phyloP scores from a whole-genome alignment of 2,797 vertebrate species.

The Pseudocheirus occidentalis region DNA sequence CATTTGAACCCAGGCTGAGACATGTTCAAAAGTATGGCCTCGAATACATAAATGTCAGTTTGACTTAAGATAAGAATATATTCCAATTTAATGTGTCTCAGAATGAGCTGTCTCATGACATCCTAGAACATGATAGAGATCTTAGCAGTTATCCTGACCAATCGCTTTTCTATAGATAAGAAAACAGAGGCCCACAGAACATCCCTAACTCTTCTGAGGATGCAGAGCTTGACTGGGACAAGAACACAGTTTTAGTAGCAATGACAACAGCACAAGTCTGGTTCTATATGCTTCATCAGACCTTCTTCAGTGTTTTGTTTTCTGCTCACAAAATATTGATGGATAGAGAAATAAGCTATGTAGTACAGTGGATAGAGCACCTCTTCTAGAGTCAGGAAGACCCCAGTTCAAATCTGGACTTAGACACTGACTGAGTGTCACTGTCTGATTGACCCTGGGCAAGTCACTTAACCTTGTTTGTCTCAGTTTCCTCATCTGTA shows the following conservation, averaged over 20 bases:
- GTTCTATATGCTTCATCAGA: too few relatives aligned
- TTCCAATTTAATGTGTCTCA: not conserved
- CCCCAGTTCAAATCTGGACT: too few relatives aligned
- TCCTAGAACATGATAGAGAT: not conserved
- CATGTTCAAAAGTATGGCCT: not conserved
- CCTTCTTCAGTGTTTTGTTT: too few relatives aligned
- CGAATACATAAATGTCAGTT: not conserved
- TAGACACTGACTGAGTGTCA: too few relatives aligned
- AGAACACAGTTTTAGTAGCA: not conserved
- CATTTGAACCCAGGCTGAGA: conserved; percentile 49
- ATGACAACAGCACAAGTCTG: not conserved
- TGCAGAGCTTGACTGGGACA: not conserved
- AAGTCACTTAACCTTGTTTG: too few relatives aligned
- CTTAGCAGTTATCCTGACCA: not conserved
- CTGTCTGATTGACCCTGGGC: too few relatives aligned
- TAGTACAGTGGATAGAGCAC: too few relatives aligned
- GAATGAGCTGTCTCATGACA: not conserved
- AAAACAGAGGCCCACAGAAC: not conserved
- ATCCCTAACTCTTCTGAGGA: not conserved
- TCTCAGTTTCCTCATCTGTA: too few relatives aligned
- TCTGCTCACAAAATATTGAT: not conserved
- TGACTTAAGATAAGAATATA: not conserved
- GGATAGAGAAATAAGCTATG: not conserved
- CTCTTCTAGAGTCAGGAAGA: too few relatives aligned
- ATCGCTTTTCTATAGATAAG: not conserved